Base-by-base conservation (phyloP, 1,140 invertebrate genomes). In the Rhyzopertha dominica region DNA sequence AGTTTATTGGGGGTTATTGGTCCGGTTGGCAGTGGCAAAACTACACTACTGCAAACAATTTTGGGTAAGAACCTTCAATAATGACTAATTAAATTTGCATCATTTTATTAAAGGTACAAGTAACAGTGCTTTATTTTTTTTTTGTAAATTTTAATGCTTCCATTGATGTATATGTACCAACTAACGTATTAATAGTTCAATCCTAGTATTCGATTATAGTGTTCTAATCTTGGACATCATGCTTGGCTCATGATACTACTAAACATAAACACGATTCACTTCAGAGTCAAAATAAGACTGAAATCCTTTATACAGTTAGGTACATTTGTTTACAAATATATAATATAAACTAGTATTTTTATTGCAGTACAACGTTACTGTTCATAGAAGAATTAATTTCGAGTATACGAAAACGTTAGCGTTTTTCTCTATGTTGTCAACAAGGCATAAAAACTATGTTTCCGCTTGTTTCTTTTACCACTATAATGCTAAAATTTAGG, bases 21-120 rank as follows among this genome's bases (percentile, higher is more conserved):
- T 1, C 68, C 72, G 12, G 78, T 81, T 0, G 78, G 78, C 1
- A 58, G 69, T 1, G 78, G 77, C 0, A 79, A 78, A 44, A 52
- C 47, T 20, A 67, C 65, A 19, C 36, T 66, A 1, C 52, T 66
- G 4, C 61, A 66, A 48, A 43, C 59, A 0, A 47, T 66, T 18
- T 47, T 66, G 2, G 79, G 77, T 28, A 87, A 90, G 60, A 58
- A 88, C 26, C 76, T 79, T 5, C 58, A 81, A 10, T 69, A 71
- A 0, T 67, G 74, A n/a, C n/a, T 18, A 1, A 7, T 17, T 12
- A 2, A 13, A 31, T 14, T 17, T n/a, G n/a, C n/a, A n/a, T n/a
- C n/a, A 32, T 8, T 32, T n/a, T n/a, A n/a, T n/a, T n/a, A n/a
- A n/a, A n/a, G n/a, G n/a, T n/a, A n/a, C n/a, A n/a, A n/a, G n/a